Evolutionary conservation across 2,888 invertebrate genomes (phyloP).

Genomic region (Fragum whitleyi): DNA sequence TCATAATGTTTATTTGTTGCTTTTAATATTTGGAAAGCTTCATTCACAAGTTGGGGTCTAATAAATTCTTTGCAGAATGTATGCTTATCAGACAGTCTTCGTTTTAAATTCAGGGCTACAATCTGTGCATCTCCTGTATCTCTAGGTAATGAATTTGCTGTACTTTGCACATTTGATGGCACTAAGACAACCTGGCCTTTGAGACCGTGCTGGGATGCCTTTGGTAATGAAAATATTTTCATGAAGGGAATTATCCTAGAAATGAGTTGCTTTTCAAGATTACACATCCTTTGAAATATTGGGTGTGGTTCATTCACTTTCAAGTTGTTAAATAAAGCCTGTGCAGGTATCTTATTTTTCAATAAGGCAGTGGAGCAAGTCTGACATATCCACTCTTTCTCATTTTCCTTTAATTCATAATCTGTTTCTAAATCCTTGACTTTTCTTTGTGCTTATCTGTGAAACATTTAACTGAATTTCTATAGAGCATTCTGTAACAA

Average conservation of each 20-base stretch:
- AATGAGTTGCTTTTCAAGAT: conserved; percentile 63
- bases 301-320: background rate
- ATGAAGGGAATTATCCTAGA: conserved; percentile 63
- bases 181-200: conserved; percentile 68
- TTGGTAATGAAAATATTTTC: conserved; percentile 62
- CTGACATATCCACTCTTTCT: conserved; percentile 19
- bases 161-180: conserved; percentile 44
- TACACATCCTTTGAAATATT: conserved; percentile 43
- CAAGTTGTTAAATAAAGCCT: conserved; percentile 22
- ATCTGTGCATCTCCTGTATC: conserved; percentile 18
- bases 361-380: background rate
- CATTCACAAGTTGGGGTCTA: conserved; percentile 1
- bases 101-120: background rate
- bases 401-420: background rate
- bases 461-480: conserved; percentile 14
- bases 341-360: conserved; percentile 8
- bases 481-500: conserved; percentile 35
- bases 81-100: background rate
- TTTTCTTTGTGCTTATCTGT: conserved; percentile 23
- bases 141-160: conserved; percentile 3
- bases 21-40: conserved; percentile 2
- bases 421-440: background rate
- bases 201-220: conserved; percentile 61
- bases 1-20: conserved; percentile 18
- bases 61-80: background rate